A percentile compares a stretch with the other conserved stretches of the same genome.
phyloP scores from a whole-genome alignment of 1,140 invertebrate genomes.

The Mactra quadrangularis region DNA sequence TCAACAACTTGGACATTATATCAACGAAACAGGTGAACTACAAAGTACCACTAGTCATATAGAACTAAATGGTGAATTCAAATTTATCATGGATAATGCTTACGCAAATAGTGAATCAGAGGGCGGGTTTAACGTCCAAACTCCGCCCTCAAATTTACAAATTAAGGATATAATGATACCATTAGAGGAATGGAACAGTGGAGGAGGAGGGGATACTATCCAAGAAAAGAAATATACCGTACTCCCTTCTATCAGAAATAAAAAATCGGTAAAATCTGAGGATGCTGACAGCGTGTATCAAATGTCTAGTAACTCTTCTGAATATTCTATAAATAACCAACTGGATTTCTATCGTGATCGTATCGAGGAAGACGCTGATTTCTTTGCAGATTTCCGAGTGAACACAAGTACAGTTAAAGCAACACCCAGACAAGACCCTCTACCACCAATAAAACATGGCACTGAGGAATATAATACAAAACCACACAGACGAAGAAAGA shows the following conservation, averaged over 20 bases:
- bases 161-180: conserved; percentile 68
- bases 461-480: conserved; percentile 14
- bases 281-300: neutral
- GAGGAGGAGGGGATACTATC: conserved; percentile 55
- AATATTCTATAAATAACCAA: conserved; percentile 64
- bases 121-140: conserved; percentile 36
- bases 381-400: conserved; percentile 74
- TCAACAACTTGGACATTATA: neutral
- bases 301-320: conserved; percentile 29
- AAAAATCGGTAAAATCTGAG: neutral
- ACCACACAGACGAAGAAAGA: neutral
- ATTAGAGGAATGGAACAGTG: conserved; percentile 62
- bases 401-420: conserved; percentile 68
- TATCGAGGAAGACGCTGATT: conserved; percentile 73
- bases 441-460: conserved; percentile 65
- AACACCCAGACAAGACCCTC: conserved; percentile 64
- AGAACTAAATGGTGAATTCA: conserved; percentile 42
- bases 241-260: conserved; percentile 68
- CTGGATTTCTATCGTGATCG: conserved; percentile 73
- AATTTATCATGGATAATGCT: conserved; percentile 53
- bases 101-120: conserved; percentile 49
- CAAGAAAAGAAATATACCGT: conserved; percentile 73
- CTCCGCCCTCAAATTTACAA: conserved; percentile 52
- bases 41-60: conserved; percentile 43
- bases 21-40: conserved; percentile 7